Percentiles rank a stretch among this genome's conserved stretches.
Conservation (phyloP, 2,113 vertebrate species). For the Epinephelus moara region DNA sequence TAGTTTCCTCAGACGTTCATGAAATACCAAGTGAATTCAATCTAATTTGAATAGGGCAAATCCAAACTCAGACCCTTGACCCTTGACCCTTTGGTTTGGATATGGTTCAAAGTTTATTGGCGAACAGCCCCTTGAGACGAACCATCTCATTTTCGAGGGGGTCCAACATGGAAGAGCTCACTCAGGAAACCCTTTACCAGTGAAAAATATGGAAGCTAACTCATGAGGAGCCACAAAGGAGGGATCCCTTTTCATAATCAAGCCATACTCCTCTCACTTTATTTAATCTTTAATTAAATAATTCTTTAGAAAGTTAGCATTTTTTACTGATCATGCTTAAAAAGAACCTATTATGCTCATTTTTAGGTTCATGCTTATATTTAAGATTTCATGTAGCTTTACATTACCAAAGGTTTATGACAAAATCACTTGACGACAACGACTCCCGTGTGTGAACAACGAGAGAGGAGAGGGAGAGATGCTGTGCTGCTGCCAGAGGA, state of each 20-base stretch:
- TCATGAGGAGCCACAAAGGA: not conserved
- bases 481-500: too few species aligned
- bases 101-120: too few species aligned
- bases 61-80: not conserved
- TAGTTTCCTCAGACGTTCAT: not conserved
- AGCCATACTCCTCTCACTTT: not conserved
- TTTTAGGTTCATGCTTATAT: too few species aligned
- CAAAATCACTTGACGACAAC: too few species aligned
- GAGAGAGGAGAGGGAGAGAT: too few species aligned
- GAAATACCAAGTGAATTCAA: not conserved
- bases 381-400: too few species aligned
- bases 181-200: not conserved
- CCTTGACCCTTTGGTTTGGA: fast-evolving
- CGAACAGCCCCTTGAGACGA: too few species aligned
- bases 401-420: too few species aligned
- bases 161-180: not conserved
- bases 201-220: not conserved
- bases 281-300: not conserved
- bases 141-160: too few species aligned
- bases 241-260: not conserved
- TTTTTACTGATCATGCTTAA: not conserved
- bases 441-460: too few species aligned
- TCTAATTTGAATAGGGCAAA: not conserved
- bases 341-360: too few species aligned
- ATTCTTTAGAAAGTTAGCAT: not conserved